A percentile compares a stretch with the other conserved stretches of the same genome.
These are phyloP conservation scores for Polietes domitor DNA, from an alignment of 2,888 invertebrate species.

Conservation along the genomic window DNA sequence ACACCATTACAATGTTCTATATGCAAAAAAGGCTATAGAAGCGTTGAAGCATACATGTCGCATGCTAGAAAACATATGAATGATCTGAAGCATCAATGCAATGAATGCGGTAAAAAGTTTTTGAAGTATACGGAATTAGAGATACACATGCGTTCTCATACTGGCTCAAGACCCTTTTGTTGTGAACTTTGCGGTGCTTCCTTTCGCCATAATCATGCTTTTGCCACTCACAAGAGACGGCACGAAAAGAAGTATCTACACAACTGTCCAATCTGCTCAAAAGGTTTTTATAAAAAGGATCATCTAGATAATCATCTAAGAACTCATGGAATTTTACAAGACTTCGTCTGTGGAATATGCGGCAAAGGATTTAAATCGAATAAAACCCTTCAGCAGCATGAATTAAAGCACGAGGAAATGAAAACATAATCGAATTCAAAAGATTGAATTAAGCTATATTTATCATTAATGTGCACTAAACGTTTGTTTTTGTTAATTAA, in stretches of 20 bases:
- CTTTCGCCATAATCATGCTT: constrained; percentile 57
- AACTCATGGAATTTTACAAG: constrained; percentile 59
- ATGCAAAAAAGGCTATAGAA: constrained; percentile 55
- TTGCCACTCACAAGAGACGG: constrained; percentile 56
- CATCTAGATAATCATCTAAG: constrained; percentile 63
- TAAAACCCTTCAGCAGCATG: constrained; percentile 62
- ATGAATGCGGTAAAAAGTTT: constrained; percentile 65
- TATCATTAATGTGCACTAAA: too few relatives aligned
- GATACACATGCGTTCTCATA: constrained; percentile 63
- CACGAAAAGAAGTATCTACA: constrained; percentile 62
- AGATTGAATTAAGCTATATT: too few relatives aligned
- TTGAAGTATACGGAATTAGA: constrained; percentile 52
- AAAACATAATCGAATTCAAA: too few relatives aligned
- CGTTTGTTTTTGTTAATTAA: too few relatives aligned
- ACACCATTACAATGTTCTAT: constrained; percentile 57
- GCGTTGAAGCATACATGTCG: constrained; percentile 47
- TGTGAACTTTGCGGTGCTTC: constrained; percentile 65
- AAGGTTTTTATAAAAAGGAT: constrained; percentile 59
- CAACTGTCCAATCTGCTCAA: constrained; percentile 60
- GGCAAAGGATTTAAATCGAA: constrained; percentile 59
- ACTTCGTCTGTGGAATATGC: constrained; percentile 56
- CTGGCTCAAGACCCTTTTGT: constrained; percentile 58
- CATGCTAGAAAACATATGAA: constrained; percentile 64
- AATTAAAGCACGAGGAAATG: constrained; percentile 52
- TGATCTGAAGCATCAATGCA: constrained; percentile 60